Conservation (phyloP, 1,140 invertebrate species). For the Anastrepha obliqua region DNA sequence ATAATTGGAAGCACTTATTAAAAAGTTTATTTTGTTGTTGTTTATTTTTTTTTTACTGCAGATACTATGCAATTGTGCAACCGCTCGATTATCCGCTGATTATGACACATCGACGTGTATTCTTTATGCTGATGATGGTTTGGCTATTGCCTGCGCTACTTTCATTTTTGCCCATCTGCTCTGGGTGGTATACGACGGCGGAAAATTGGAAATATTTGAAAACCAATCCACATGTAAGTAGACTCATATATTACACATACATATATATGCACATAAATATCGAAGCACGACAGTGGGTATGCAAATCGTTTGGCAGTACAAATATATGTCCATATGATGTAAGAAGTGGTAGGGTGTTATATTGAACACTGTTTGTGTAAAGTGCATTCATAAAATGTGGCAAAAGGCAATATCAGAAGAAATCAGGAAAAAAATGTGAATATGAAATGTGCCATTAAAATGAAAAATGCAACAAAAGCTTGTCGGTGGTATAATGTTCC, state of each 20-base stretch:
- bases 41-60: slow-evolving; percentile 47
- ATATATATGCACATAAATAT: not conserved
- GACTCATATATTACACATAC: not conserved
- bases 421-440: not conserved
- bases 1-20: not conserved
- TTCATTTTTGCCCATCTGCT: slow-evolving; percentile 96
- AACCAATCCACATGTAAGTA: slow-evolving; percentile 81
- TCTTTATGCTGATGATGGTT: slow-evolving; percentile 87
- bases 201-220: slow-evolving; percentile 84
- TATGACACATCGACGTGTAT: slow-evolving; percentile 86
- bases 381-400: not conserved
- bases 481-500: not conserved
- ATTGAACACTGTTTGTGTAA: not conserved
- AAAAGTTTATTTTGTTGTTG: slow-evolving; percentile 12
- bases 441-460: not conserved
- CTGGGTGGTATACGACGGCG: slow-evolving; percentile 92
- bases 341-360: not conserved
- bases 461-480: not conserved
- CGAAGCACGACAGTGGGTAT: not conserved
- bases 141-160: slow-evolving; percentile 95
- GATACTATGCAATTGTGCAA: slow-evolving; percentile 93
- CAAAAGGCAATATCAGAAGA: not conserved
- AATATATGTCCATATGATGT: not conserved
- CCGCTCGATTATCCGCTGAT: slow-evolving; percentile 91
- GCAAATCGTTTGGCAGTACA: not conserved